Base-by-base conservation (phyloP, 2,113 vertebrate genomes). In the Struthio camelus region DNA sequence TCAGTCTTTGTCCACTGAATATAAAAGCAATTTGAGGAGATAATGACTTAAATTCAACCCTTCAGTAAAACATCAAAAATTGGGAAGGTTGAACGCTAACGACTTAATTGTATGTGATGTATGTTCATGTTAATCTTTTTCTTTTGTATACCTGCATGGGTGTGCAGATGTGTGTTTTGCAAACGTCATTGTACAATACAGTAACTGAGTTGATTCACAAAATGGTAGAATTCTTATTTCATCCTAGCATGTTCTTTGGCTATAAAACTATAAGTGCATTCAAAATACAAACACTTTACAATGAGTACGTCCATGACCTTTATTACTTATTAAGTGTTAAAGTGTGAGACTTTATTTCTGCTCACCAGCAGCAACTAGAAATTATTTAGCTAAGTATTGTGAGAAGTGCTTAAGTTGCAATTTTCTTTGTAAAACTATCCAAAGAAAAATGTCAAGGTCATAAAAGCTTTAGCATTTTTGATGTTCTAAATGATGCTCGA, bases 401-500 rank as follows among this genome's bases (percentile, higher is more conserved):
- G 42, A 93, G 18, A 84, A 92, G 9, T 76, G 36, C 78, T 94
- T 92, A 87, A 25, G 9, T 64, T 91, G 62, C 54, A 71, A 4
- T 15, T 87, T 93, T 92, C 71, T 85, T 84, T 80, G 38, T 75
- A 34, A 67, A 96, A 82, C 66, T 80, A 65, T 28, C 67, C 25
- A 82, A 66, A 76, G 23, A 82, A 51, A 85, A 86, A 92, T 81
- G 42, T 85, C 70, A 94, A 59, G 53, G 75, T 94, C 89, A 44
- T 62, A 89, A 95, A 84, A 71, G 30, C 59, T 91, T 83, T 80
- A 76, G 14, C 9, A 87, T 83, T 91, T 92, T 71, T 88, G 14
- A 82, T 70, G n/a, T 59, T 85, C 18, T 67, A 90, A 91, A 82
- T 89, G 38, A 40, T 95, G 7, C 81, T 95, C 95, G 50, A 92